A percentile compares a stretch with the other conserved stretches of the same genome.
These are phyloP conservation scores for Ancistrus triradiatus DNA, from an alignment of 2,113 vertebrate genomes.

Conservation along the genomic window DNA sequence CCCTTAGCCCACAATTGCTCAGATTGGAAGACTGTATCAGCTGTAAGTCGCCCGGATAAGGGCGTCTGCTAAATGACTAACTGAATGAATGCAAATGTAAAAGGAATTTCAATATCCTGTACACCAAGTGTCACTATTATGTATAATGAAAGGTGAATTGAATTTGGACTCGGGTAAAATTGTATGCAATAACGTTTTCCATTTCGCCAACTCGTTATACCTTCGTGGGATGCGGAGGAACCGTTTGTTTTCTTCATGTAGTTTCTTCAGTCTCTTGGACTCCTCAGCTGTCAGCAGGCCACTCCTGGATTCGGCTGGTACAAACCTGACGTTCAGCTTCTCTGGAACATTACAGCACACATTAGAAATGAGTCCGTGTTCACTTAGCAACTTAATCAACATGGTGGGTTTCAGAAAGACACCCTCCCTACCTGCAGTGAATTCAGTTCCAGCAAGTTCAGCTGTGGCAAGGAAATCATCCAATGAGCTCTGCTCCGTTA, in stretches of 20 bases:
- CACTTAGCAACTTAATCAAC: not conserved
- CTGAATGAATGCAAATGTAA: too few species aligned
- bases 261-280: conserved; percentile 69
- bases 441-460: conserved; percentile 89
- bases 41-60: too few species aligned
- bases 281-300: conserved; percentile 82
- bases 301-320: conserved; percentile 75
- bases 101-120: too few species aligned
- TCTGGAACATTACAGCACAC: conserved; percentile 63
- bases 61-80: too few species aligned
- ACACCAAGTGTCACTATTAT: too few species aligned
- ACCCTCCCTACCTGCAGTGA: conserved; percentile 76
- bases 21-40: too few species aligned
- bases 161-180: too few species aligned
- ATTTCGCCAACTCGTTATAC: too few species aligned
- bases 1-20: too few species aligned
- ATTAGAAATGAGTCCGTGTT: not conserved
- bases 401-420: not conserved
- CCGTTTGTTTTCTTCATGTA: conserved; percentile 83
- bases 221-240: conserved; percentile 86
- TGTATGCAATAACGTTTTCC: too few species aligned
- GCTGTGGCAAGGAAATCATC: conserved; percentile 96
- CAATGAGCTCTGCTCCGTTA: conserved; percentile 88
- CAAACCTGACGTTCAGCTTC: conserved; percentile 87
- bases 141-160: too few species aligned